phyloP scores from a whole-genome alignment of 2,888 invertebrate genomes.

The Eulithis testata region DNA sequence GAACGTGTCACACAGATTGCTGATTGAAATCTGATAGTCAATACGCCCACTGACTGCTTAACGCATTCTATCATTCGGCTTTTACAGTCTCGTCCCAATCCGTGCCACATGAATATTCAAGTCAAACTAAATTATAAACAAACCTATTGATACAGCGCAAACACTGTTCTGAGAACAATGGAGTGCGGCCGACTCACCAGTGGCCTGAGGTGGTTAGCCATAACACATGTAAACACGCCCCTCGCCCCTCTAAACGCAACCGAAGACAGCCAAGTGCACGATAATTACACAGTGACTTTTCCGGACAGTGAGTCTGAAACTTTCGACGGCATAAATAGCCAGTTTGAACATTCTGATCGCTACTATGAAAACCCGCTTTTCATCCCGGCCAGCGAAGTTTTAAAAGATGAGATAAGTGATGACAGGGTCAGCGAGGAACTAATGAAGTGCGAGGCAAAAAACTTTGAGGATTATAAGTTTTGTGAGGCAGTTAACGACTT shows the following conservation, averaged over 20 bases:
- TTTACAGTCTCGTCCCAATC: conserved; percentile 47
- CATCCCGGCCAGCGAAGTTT: conserved; percentile 67
- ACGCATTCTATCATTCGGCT: conserved; percentile 54
- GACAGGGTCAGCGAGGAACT: conserved; percentile 63
- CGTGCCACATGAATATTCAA: conserved; percentile 46
- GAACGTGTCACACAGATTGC: conserved; percentile 53
- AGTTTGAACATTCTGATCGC: conserved; percentile 59
- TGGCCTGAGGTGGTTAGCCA: conserved; percentile 66
- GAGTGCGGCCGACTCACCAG: conserved; percentile 66
- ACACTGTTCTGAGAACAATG: conserved; percentile 57
- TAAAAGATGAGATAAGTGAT: conserved; percentile 68
- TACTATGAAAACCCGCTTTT: conserved; percentile 72
- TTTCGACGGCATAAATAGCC: conserved; percentile 53
- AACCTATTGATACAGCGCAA: conserved; percentile 49
- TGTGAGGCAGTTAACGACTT: conserved; percentile 78
- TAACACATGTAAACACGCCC: conserved; percentile 52
- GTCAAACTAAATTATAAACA: conserved; percentile 51
- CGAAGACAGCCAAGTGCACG: conserved; percentile 56
- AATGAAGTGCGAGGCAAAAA: conserved; percentile 73
- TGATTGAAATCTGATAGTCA: conserved; percentile 67
- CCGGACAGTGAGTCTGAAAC: conserved; percentile 64
- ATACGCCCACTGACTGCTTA: conserved; percentile 67
- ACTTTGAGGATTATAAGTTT: conserved; percentile 77
- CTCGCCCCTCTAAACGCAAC: conserved; percentile 56
- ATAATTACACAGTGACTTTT: conserved; percentile 68